A percentile compares a stretch with the other conserved stretches of the same genome.
Conservation (phyloP, 2,888 invertebrate genomes). For the Hanleya hanleyi region DNA sequence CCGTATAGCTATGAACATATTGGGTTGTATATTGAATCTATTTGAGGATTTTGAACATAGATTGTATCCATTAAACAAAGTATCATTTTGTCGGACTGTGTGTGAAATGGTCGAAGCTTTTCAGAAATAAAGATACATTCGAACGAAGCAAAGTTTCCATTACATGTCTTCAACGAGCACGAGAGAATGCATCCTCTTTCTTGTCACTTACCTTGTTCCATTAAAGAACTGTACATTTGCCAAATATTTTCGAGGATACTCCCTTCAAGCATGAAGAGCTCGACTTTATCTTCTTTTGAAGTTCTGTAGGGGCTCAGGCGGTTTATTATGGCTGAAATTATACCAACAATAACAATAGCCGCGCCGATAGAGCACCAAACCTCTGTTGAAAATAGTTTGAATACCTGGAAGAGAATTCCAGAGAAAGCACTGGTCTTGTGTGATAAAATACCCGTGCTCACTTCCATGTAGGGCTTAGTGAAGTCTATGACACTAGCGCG, state of each 20-base stretch:
- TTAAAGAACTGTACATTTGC: not conserved
- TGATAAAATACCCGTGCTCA: not conserved
- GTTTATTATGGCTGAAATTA: not conserved
- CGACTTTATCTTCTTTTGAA: too few species aligned
- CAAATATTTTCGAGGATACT: not conserved
- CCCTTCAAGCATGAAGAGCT: not conserved
- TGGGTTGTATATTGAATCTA: too few species aligned
- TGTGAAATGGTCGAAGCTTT: too few species aligned
- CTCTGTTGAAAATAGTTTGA: not conserved
- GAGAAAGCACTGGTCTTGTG: not conserved
- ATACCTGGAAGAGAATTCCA: not conserved
- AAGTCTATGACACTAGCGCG: not conserved
- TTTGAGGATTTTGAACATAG: too few species aligned
- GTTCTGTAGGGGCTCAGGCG: not conserved
- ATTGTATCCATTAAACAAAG: too few species aligned
- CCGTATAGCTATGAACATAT: too few species aligned
- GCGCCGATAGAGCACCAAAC: not conserved
- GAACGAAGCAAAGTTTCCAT: too few species aligned
- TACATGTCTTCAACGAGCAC: too few species aligned
- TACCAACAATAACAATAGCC: not conserved
- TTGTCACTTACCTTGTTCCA: slow-evolving; percentile 7
- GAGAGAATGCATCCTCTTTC: too few species aligned
- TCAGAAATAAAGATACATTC: too few species aligned
- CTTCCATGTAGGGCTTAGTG: not conserved
- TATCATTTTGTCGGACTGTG: too few species aligned